Evolutionary conservation across 2,113 vertebrate genomes (phyloP).

Genomic region (Cyanoderma ruficeps): DNA sequence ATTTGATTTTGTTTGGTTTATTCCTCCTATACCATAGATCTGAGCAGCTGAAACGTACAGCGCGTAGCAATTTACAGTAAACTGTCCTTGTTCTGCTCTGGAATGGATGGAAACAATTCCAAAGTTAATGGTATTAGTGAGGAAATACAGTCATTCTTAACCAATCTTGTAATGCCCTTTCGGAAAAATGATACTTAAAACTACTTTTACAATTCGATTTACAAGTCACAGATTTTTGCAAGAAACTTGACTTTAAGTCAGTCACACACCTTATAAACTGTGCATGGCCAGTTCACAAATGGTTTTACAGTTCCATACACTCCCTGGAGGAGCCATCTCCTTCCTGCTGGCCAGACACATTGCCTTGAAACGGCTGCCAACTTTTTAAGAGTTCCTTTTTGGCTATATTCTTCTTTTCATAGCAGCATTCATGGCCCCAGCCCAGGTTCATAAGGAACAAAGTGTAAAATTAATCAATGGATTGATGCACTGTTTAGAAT

Average conservation of each 20-base stretch:
- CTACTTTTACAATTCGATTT: slow-evolving; percentile 64
- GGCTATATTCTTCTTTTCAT: slow-evolving; percentile 61
- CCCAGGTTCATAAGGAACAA: slow-evolving; percentile 70
- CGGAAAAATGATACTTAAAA: slow-evolving; percentile 58
- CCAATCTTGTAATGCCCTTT: slow-evolving; percentile 55
- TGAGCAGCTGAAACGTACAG: background rate
- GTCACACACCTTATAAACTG: slow-evolving; percentile 70
- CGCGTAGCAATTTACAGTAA: slow-evolving; percentile 14
- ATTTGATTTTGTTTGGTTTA: slow-evolving; percentile 15
- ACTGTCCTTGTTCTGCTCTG: slow-evolving; percentile 26
- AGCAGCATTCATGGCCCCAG: slow-evolving; percentile 45
- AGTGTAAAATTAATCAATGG: slow-evolving; percentile 70
- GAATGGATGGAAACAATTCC: slow-evolving; percentile 62
- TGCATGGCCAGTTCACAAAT: slow-evolving; percentile 65
- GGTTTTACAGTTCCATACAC: slow-evolving; percentile 54
- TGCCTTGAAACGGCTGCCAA: slow-evolving; percentile 59
- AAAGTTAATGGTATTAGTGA: slow-evolving; percentile 65
- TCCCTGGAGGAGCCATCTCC: slow-evolving; percentile 67
- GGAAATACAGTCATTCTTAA: slow-evolving; percentile 64
- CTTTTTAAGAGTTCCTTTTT: slow-evolving; percentile 67
- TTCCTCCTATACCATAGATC: background rate
- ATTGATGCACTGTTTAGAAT: slow-evolving; percentile 69
- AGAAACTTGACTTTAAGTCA: slow-evolving; percentile 66
- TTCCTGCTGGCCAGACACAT: slow-evolving; percentile 69
- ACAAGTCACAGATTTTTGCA: slow-evolving; percentile 63